Percentiles rank a stretch among this genome's conserved stretches.
These are phyloP conservation scores for Polia nebulosa DNA, from an alignment of 2,888 invertebrate species.

Conservation along the genomic window DNA sequence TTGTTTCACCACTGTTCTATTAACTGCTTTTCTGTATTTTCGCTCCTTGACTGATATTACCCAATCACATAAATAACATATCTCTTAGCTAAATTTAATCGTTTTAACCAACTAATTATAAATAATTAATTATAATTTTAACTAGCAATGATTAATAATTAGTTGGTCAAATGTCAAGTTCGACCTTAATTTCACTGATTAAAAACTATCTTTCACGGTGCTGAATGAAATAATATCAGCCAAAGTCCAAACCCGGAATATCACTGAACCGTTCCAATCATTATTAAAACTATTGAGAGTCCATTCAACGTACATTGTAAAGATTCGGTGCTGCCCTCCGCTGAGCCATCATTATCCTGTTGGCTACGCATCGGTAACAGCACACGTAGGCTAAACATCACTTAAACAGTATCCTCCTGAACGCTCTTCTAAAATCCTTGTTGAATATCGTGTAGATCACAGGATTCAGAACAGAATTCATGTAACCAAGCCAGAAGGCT, in stretches of 20 bases:
- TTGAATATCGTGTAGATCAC: slow-evolving; percentile 99
- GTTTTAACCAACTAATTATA: slow-evolving; percentile 34
- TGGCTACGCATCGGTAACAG: slow-evolving; percentile 94
- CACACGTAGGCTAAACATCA: slow-evolving; percentile 97
- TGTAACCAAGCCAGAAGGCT: slow-evolving; percentile 99
- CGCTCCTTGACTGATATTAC: slow-evolving; percentile 49
- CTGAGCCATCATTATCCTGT: slow-evolving; percentile 92
- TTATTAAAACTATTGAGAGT: slow-evolving; percentile 55
- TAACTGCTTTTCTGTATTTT: slow-evolving; percentile 31
- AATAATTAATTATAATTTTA: slow-evolving; percentile 1
- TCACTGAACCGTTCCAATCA: slow-evolving; percentile 50
- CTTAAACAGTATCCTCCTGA: slow-evolving; percentile 98
- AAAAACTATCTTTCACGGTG: background rate
- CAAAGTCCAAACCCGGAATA: slow-evolving; percentile 28
- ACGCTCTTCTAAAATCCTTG: slow-evolving; percentile 98
- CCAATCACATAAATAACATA: background rate
- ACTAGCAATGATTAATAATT: slow-evolving; percentile 33
- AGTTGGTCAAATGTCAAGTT: slow-evolving; percentile 21
- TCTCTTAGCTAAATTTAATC: background rate
- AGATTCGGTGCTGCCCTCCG: slow-evolving; percentile 92
- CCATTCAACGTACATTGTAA: slow-evolving; percentile 87
- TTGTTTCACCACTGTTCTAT: slow-evolving; percentile 48
- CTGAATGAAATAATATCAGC: slow-evolving; percentile 36
- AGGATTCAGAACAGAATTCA: slow-evolving; percentile 98
- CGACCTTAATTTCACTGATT: background rate